These are phyloP conservation scores for Priocnemis perturbator DNA, from an alignment of 2,888 invertebrate genomes.

Conservation along the genomic window DNA sequence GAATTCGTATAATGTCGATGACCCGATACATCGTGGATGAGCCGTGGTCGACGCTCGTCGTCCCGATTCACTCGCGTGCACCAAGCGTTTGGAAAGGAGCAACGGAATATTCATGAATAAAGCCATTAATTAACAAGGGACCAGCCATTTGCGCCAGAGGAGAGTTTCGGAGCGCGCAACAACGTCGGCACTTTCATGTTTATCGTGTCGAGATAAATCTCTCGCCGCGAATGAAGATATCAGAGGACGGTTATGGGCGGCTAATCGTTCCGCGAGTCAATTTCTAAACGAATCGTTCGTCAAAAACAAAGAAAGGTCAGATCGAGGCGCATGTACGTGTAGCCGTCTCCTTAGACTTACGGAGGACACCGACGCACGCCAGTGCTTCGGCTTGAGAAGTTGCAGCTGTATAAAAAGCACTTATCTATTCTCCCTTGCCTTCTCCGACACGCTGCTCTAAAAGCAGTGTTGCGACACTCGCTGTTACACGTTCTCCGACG, in stretches of 20 bases:
- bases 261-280: conserved; percentile 1
- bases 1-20: background rate
- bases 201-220: conserved; percentile 2
- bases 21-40: conserved; percentile 23
- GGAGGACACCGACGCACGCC: too few species aligned
- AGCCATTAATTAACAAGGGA: conserved; percentile 32
- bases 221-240: conserved; percentile 1
- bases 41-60: conserved; percentile 27
- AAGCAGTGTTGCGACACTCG: too few species aligned
- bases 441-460: too few species aligned
- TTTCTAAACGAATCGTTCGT: background rate
- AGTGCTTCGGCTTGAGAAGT: too few species aligned
- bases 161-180: conserved; percentile 21
- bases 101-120: conserved; percentile 48
- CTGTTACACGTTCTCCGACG: background rate
- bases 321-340: too few species aligned
- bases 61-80: too few species aligned
- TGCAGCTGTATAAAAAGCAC: too few species aligned
- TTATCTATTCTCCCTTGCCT: too few species aligned
- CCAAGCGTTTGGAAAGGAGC: too few species aligned
- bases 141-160: conserved; percentile 18
- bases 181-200: background rate
- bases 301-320: too few species aligned
- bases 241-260: background rate
- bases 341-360: too few species aligned